Conservation (phyloP, 2,113 vertebrate species). For the Sinocyclocheilus rhinocerous region DNA sequence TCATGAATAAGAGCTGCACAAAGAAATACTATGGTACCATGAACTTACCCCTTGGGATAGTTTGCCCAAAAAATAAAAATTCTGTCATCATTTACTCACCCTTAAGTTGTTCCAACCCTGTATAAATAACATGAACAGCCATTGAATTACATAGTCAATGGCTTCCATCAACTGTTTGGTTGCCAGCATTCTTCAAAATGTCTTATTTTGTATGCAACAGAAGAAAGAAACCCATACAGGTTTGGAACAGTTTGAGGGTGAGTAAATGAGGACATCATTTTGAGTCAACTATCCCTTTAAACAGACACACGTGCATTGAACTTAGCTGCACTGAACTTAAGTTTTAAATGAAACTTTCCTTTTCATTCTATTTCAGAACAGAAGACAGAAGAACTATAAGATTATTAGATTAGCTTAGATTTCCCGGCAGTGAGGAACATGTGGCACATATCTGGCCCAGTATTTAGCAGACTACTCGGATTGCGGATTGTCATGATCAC, state of each 20-base stretch:
- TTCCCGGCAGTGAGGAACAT: not conserved
- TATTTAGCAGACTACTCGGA: constrained; percentile 36
- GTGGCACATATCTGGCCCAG: constrained; percentile 23
- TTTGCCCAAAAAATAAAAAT: not conserved
- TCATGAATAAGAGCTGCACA: constrained; percentile 56
- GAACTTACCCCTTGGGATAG: constrained; percentile 12
- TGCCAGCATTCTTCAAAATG: too few relatives aligned
- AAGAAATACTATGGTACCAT: constrained; percentile 56
- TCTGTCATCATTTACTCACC: not conserved
- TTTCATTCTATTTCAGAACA: not conserved
- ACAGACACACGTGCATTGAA: constrained; percentile 3
- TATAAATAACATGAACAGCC: not conserved
- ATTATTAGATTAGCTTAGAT: not conserved
- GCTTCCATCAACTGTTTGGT: not conserved
- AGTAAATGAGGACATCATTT: not conserved
- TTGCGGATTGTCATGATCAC: constrained; percentile 45
- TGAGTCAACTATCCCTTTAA: not conserved
- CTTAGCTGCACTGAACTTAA: constrained; percentile 8
- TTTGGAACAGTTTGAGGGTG: not conserved
- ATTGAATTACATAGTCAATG: not conserved
- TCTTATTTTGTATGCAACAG: too few relatives aligned
- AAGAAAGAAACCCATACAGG: not conserved
- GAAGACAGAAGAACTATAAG: not conserved
- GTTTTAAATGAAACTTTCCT: constrained; percentile 1
- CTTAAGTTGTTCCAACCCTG: not conserved